Evolutionary conservation across 2,797 vertebrate species (phyloP), one percentile per base, ranked within the genome.

Genomic region (Buceros bicornis): DNA sequence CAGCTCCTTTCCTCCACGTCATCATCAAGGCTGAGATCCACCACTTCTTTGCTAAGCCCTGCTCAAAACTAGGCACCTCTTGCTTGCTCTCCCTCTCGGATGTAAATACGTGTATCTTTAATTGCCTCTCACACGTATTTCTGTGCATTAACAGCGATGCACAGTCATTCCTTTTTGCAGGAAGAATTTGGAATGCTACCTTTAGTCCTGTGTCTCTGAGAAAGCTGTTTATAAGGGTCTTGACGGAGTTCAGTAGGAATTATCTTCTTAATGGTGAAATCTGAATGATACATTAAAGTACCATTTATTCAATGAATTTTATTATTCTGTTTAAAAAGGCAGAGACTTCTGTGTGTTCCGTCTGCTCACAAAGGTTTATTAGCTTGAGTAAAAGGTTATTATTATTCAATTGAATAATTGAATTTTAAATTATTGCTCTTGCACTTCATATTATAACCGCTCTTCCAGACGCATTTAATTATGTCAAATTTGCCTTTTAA

Each of bases 301-400:
- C 74, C 78, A 93, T 93, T 93, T 90, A 95, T 84, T 80, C 51
- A 89, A 83, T 88, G 33, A 70, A 64, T 92, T 94, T 91, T 96
- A 86, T 93, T 96, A 80, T 96, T 88, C 91, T 89, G 64, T 90
- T 96, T 93, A 78, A 94, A 89, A 94, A 89, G 58, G 64, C 82
- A 93, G 77, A 69, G 64, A 57, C 51, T 60, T 89, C 60, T 91
- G 92, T 47, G 58, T 58, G 65, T 92, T 96, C 73, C 37, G 2
- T 92, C 18, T 70, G 66, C 93, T 84, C 82, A 50, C 64, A 85
- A 87, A 96, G 79, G 87, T 93, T 92, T 96, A 93, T 86, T 97
- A 73, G 48, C 73, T 91, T 74, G 45, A 92, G 65, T 86, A 81
- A 91, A 90, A 91, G 83, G 72, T 79, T 58, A 83, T 79, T 91